These are phyloP conservation scores for Lethocerus indicus DNA, from an alignment of 1,140 invertebrate species.

Conservation along the genomic window DNA sequence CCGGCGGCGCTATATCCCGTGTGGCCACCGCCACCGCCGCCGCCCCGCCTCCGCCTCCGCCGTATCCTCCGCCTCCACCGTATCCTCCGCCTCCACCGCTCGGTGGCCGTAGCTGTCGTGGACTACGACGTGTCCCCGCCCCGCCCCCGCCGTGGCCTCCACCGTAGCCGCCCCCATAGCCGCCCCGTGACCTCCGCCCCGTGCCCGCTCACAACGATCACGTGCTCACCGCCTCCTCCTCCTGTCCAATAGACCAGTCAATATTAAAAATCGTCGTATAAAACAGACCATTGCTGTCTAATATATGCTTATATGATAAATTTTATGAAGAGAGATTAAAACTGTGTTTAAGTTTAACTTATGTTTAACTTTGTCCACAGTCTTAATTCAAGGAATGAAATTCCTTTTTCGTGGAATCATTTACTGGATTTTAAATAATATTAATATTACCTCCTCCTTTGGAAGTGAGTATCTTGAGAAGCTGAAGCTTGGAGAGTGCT, in stretches of 20 bases:
- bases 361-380: background rate
- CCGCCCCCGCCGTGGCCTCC: conserved; percentile 9
- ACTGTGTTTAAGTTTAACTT: background rate
- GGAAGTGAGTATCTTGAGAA: conserved; percentile 8
- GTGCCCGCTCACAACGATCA: conserved; percentile 9
- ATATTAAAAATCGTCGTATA: background rate
- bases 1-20: no score
- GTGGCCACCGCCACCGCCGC: background rate
- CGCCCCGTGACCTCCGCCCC: conserved; percentile 7
- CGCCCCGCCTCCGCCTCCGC: conserved; percentile 13
- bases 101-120: conserved; percentile 1
- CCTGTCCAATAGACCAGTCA: background rate
- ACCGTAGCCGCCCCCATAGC: conserved; percentile 5
- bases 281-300: background rate
- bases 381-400: background rate
- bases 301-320: background rate
- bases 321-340: background rate
- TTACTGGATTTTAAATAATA: background rate
- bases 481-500: conserved; percentile 8
- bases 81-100: conserved; percentile 20
- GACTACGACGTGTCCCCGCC: conserved; percentile 3
- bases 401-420: background rate
- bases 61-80: conserved; percentile 3
- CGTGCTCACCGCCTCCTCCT: conserved; percentile 6
- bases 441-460: background rate